A percentile compares a stretch with the other conserved stretches of the same genome.
Evolutionary conservation across 2,797 vertebrate genomes (phyloP).

Genomic region (Xiphorhynchus erythropygius): DNA sequence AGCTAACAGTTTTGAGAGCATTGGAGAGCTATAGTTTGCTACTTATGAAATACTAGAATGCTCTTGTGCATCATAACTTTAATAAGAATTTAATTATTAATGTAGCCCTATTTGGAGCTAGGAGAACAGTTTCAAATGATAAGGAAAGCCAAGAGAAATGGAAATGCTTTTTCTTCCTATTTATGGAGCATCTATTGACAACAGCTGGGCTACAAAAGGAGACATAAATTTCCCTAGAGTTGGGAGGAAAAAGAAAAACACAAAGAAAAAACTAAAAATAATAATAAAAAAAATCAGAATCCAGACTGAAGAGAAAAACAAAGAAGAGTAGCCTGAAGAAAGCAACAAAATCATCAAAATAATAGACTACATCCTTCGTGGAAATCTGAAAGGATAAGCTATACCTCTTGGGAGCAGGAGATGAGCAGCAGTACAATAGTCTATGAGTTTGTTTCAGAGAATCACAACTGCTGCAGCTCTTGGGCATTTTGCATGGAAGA

Average conservation of each 20-base stretch:
- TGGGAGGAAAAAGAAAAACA: background rate
- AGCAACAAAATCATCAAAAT: background rate
- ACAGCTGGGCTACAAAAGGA: background rate
- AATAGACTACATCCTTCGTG: background rate
- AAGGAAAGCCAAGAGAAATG: background rate
- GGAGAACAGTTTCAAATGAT: background rate
- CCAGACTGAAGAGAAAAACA: background rate
- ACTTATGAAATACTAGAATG: background rate
- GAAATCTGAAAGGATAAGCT: background rate
- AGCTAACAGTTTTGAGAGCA: background rate
- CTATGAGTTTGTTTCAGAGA: background rate
- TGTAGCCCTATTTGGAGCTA: background rate
- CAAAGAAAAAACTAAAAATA: background rate
- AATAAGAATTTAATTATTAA: slow-evolving; percentile 47
- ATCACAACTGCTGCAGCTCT: background rate
- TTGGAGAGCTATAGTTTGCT: background rate
- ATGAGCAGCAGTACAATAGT: background rate
- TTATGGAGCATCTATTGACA: background rate
- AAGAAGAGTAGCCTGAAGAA: background rate
- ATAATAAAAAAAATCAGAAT: background rate
- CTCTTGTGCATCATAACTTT: background rate
- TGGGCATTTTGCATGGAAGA: background rate
- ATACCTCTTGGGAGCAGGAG: background rate
- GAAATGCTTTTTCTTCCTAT: background rate
- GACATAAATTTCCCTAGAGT: fast-evolving